Conservation (phyloP, 1,140 invertebrate genomes). For the Eciton burchellii region DNA sequence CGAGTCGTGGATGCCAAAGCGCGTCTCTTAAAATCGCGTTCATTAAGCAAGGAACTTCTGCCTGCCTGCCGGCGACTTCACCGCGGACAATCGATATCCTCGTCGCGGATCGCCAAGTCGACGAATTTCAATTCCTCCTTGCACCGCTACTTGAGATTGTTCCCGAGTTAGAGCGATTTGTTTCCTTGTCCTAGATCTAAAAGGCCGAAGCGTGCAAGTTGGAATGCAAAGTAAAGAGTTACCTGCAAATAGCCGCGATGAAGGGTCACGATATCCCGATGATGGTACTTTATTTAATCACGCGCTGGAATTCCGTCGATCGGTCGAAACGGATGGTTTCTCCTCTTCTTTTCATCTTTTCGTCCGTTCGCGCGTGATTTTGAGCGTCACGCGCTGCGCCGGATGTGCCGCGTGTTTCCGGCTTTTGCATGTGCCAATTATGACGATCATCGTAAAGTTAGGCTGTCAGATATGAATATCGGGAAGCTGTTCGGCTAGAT, state of each 20-base stretch:
- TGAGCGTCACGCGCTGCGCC: constrained; percentile 1
- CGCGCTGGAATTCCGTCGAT: neutral
- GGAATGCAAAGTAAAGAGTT: neutral
- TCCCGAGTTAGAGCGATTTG: constrained; percentile 28
- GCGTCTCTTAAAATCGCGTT: constrained; percentile 2
- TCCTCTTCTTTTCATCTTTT: neutral
- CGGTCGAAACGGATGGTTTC: neutral
- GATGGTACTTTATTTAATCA: constrained; percentile 42
- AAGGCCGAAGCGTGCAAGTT: neutral
- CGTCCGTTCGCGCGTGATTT: constrained; percentile 18
- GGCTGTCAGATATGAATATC: constrained; percentile 9
- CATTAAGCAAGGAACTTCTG: neutral
- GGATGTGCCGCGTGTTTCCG: neutral
- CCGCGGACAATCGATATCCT: neutral
- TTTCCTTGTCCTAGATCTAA: neutral
- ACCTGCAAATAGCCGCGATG: neutral
- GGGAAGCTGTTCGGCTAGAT: constrained; percentile 26
- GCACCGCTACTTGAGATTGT: constrained; percentile 18
- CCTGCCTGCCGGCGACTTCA: neutral
- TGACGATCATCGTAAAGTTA: constrained; percentile 42
- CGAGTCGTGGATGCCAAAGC: constrained; percentile 9
- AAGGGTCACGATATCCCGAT: neutral
- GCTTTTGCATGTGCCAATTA: constrained; percentile 53
- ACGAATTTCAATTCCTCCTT: constrained; percentile 9
- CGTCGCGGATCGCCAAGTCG: neutral